phyloP scores from a whole-genome alignment of 2,888 invertebrate species.

The Eupeodes luniger region DNA sequence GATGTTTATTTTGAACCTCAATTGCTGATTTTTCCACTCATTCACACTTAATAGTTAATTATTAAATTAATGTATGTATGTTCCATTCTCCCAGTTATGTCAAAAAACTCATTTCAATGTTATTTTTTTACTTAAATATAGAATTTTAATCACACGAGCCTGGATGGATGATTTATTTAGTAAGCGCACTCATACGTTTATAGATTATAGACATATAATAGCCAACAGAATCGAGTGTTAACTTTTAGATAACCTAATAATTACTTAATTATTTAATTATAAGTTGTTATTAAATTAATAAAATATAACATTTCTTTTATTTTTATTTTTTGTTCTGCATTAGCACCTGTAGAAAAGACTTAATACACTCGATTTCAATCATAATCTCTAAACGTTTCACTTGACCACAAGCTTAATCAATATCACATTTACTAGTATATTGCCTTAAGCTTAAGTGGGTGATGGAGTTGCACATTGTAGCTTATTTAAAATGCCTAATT shows the following conservation, averaged over 20 bases:
- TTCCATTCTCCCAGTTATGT: constrained; percentile 6
- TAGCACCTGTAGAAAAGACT: constrained; percentile 10
- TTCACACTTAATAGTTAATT: no score
- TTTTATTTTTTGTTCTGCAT: not conserved
- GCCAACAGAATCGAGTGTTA: no score
- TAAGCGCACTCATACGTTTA: no score
- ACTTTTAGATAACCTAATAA: not conserved
- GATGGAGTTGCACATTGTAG: not conserved
- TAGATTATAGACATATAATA: no score
- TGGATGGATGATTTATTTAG: no score
- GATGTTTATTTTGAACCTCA: no score
- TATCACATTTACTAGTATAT: not conserved
- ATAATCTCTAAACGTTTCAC: constrained; percentile 26
- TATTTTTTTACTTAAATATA: not conserved
- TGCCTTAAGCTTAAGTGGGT: not conserved
- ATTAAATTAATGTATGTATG: not conserved
- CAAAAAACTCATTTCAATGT: constrained; percentile 27
- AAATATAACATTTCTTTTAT: not conserved
- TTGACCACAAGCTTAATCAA: constrained; percentile 28
- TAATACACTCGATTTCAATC: not conserved
- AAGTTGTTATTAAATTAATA: not conserved
- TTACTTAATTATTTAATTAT: not conserved
- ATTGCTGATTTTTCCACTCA: no score
- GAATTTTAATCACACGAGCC: not conserved
- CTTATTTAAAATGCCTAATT: no score